A percentile compares a stretch with the other conserved stretches of the same genome.
Evolutionary conservation across 2,888 invertebrate species (phyloP).

Genomic region (Xestia c-nigrum): DNA sequence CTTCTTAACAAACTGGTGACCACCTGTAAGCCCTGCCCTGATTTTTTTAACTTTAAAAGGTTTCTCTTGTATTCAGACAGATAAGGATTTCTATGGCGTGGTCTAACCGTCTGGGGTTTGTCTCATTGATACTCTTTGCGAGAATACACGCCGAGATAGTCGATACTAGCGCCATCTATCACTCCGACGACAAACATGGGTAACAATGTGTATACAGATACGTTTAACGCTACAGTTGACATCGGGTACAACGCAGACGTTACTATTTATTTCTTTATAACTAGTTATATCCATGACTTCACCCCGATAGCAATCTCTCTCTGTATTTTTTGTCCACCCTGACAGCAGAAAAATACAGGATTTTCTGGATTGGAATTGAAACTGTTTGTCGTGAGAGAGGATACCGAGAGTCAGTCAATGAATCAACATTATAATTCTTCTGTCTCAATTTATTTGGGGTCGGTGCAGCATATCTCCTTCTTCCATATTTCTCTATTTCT

Average conservation of each 20-base stretch:
- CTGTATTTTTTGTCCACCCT: background rate
- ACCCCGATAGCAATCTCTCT: too few species aligned
- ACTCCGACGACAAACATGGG: slow-evolving; percentile 53
- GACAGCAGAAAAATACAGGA: background rate
- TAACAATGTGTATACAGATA: slow-evolving; percentile 59
- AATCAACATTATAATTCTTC: background rate
- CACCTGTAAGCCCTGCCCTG: background rate
- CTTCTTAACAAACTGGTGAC: background rate
- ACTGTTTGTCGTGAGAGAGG: background rate
- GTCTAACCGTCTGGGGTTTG: background rate
- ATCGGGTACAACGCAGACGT: slow-evolving; percentile 15
- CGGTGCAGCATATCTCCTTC: too few species aligned
- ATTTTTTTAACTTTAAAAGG: background rate
- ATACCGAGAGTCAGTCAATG: background rate
- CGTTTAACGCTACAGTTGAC: slow-evolving; percentile 51
- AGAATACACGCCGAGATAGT: slow-evolving; percentile 26
- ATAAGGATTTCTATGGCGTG: background rate
- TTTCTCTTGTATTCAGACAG: background rate
- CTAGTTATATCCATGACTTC: background rate
- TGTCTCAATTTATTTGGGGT: too few species aligned
- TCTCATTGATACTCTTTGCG: slow-evolving; percentile 15
- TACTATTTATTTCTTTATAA: slow-evolving; percentile 1
- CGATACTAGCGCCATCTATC: slow-evolving; percentile 63
- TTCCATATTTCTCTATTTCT: too few species aligned
- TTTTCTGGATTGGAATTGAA: background rate